Base-by-base conservation (phyloP, 1,140 invertebrate species). In the Agrypnia vestita region DNA sequence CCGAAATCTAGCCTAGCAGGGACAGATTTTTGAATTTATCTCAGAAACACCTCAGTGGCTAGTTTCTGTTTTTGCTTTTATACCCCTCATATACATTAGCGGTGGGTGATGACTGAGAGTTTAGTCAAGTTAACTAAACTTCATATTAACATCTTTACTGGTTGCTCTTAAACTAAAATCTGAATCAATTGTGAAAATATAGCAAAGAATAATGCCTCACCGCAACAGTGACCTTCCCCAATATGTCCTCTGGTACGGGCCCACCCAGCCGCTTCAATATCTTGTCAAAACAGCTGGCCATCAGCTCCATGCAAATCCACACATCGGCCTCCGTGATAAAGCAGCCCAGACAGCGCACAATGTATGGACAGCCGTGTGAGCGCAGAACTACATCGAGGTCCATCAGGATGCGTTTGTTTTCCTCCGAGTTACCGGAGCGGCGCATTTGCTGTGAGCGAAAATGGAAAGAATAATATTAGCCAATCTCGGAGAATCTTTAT, bases 221-320 rank as follows among this genome's bases (percentile, higher is more conserved):
- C 84, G 97, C 96, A 83, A 98, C 95, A 82, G 97, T 96, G 80
- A 99, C 96, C 92, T 99, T 99, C 81, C 98, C 98, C 79, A 99
- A 91, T 87, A 99, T 97, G 83, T 93, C 91, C 91, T 99, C 98
- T 17, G 98, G 98, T 86, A 99, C 95, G 1, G 97, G 94, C 74
- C 93, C 92, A 76, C 93, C 93, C 25, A 97, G 91, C 83, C 93
- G 90, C 88, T 97, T 98, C 25, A 99, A 91, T 84, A 99, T 89
- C 90, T 99, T 99, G 87, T 99, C 98, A 85, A 99, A 95, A 90
- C 98, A 99, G 11, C 97, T 98, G 9, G 96, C 94, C 98, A 99
- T 99, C 61, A 99, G 90, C 89, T 99, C 98, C 95, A 96, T 96
- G 87, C 95, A 96, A 84, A 96, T 96, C 95, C 95, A 96, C 0